phyloP scores from a whole-genome alignment of 1,140 invertebrate genomes.

The Maniola jurtina region DNA sequence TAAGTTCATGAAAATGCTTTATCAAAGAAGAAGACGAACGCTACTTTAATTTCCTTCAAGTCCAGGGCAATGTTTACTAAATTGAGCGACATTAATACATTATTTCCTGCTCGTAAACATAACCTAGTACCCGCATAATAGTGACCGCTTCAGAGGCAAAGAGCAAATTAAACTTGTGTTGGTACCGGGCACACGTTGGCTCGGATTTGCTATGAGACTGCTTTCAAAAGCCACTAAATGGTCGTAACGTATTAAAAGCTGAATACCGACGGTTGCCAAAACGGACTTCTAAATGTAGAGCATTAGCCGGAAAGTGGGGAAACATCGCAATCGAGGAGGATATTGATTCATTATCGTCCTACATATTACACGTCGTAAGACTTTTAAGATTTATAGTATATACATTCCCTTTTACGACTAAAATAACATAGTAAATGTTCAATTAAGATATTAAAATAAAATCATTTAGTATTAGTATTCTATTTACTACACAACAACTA shows the following conservation, averaged over 20 bases:
- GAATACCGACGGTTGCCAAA: slow-evolving; percentile 18
- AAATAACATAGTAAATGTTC: too few relatives aligned
- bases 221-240: slow-evolving; percentile 26
- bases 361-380: neutral
- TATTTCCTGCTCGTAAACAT: slow-evolving; percentile 3
- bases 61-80: slow-evolving; percentile 5
- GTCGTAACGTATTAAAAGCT: slow-evolving; percentile 26
- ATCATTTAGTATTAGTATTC: too few relatives aligned
- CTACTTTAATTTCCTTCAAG: slow-evolving; percentile 7
- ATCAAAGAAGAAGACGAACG: neutral
- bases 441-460: too few relatives aligned
- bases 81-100: slow-evolving; percentile 27
- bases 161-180: slow-evolving; percentile 23
- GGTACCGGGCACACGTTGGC: slow-evolving; percentile 18
- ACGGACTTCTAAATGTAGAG: slow-evolving; percentile 22
- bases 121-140: slow-evolving; percentile 13
- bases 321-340: neutral
- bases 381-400: neutral
- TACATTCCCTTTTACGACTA: too few relatives aligned
- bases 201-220: slow-evolving; percentile 18
- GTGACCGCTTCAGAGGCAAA: slow-evolving; percentile 16
- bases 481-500: too few relatives aligned
- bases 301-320: slow-evolving; percentile 13
- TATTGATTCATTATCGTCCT: neutral
- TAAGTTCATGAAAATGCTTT: neutral